Conservation (phyloP, 2,888 invertebrate species). For the Plebejus melissa region DNA sequence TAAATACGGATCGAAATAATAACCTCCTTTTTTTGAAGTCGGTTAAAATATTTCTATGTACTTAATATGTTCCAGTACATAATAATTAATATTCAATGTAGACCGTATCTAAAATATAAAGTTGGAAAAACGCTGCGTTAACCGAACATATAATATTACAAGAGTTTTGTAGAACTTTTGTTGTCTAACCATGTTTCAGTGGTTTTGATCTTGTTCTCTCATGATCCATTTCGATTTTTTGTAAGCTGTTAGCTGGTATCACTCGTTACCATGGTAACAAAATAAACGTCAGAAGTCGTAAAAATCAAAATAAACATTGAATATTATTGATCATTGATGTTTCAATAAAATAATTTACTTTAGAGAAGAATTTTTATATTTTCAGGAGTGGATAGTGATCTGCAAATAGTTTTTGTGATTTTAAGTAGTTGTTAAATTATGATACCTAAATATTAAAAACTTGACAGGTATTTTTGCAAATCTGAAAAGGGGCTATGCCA, state of each 20-base stretch:
- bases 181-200: background rate
- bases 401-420: background rate
- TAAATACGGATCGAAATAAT: no score
- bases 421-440: background rate
- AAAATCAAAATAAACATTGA: slow-evolving; percentile 10
- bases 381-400: background rate
- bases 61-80: no score
- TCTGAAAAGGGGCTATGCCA: background rate
- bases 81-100: no score
- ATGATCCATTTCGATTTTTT: no score
- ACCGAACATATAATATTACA: no score
- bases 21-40: no score
- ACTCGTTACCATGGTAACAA: slow-evolving; percentile 39
- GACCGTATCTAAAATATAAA: no score
- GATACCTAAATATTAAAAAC: background rate
- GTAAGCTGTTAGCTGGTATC: slow-evolving; percentile 33
- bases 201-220: no score
- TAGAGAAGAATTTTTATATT: background rate
- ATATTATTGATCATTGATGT: background rate
- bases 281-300: background rate
- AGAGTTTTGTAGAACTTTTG: background rate
- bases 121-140: no score
- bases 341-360: background rate
- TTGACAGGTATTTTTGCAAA: slow-evolving; percentile 42
- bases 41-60: no score